Conservation (phyloP, 2,113 vertebrate genomes). For the Perca flavescens region DNA sequence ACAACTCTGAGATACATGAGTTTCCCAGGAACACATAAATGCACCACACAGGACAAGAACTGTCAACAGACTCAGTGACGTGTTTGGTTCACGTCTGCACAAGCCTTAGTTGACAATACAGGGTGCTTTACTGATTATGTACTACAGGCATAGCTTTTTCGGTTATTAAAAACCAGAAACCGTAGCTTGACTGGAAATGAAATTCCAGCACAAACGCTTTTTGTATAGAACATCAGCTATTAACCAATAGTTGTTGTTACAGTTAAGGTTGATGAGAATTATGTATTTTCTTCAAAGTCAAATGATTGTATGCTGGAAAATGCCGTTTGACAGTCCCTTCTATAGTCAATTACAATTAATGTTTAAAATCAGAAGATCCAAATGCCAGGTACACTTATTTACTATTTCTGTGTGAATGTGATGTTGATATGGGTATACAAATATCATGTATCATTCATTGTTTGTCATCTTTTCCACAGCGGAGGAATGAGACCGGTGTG, state of each 20-base stretch:
- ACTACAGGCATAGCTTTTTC: background rate
- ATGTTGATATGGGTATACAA: background rate
- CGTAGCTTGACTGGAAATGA: background rate
- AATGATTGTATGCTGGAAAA: background rate
- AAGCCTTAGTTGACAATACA: background rate
- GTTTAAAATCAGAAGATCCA: background rate
- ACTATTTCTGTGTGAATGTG: background rate
- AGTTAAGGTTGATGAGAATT: too few relatives aligned
- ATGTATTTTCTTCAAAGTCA: background rate
- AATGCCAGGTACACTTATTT: background rate
- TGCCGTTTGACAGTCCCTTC: background rate
- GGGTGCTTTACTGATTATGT: background rate
- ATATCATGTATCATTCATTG: constrained; percentile 19
- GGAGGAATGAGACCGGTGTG: constrained; percentile 8
- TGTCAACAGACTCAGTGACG: background rate
- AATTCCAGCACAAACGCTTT: background rate
- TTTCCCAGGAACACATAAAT: background rate
- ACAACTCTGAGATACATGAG: background rate
- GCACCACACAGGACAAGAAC: background rate
- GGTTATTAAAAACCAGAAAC: background rate
- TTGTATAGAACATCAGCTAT: background rate
- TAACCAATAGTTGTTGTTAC: background rate
- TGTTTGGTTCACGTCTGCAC: background rate
- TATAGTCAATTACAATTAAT: background rate
- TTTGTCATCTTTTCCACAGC: constrained; percentile 58